Evolutionary conservation across 2,113 vertebrate genomes (phyloP).

Genomic region (Electrona antarctica): DNA sequence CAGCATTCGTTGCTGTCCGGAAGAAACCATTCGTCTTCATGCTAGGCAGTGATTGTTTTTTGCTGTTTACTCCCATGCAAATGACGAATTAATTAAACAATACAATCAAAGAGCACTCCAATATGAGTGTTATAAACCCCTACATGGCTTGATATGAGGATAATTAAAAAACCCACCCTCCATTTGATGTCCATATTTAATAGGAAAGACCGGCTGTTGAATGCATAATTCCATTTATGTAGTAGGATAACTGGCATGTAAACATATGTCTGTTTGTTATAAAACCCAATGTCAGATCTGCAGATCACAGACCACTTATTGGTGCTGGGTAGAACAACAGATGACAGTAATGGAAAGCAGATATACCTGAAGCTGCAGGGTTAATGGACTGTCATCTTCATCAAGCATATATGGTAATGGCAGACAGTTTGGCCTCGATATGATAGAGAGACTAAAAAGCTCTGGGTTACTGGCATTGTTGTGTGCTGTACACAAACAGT

Average conservation of each 20-base stretch:
- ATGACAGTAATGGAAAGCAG: conserved; percentile 16
- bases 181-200: conserved; percentile 61
- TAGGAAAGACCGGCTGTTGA: conserved; percentile 39
- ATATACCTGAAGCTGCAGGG: conserved; percentile 14
- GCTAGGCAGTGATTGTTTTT: conserved; percentile 16
- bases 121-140: conserved; percentile 47
- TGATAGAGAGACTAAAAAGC: background rate
- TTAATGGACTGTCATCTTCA: conserved; percentile 5
- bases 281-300: conserved; percentile 16
- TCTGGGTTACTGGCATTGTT: conserved; percentile 5
- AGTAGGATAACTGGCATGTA: conserved; percentile 20
- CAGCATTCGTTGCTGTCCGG: background rate
- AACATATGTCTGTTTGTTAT: conserved; percentile 39
- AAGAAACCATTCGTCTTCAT: conserved; percentile 27
- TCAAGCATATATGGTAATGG: background rate
- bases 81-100: conserved; percentile 50
- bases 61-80: conserved; percentile 43
- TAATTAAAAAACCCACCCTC: conserved; percentile 60
- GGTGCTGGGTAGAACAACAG: conserved; percentile 2
- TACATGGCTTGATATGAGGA: conserved; percentile 44
- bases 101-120: conserved; percentile 52
- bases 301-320: conserved; percentile 23
- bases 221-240: conserved; percentile 49
- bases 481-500: background rate
- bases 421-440: conserved; percentile 3